These are phyloP conservation scores for Gobionotothen gibberifrons DNA, from an alignment of 2,797 vertebrate species.

Conservation along the genomic window DNA sequence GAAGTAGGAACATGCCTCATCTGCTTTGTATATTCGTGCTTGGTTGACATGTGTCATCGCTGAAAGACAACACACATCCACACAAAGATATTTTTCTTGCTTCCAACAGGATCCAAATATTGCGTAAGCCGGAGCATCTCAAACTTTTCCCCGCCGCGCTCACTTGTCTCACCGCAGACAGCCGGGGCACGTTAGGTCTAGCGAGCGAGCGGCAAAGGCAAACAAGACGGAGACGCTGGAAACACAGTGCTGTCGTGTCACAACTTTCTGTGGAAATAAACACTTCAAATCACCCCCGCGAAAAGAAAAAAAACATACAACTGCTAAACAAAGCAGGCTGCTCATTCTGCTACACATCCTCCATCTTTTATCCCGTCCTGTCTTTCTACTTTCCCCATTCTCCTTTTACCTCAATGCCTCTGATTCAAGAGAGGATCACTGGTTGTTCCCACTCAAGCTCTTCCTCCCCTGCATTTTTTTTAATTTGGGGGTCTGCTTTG, in stretches of 20 bases:
- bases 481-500: conserved; percentile 10
- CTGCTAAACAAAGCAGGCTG: conserved; percentile 42
- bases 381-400: conserved; percentile 14
- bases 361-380: not conserved
- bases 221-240: conserved; percentile 52
- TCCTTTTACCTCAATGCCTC: conserved; percentile 22
- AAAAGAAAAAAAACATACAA: conserved; percentile 33
- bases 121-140: conserved; percentile 9
- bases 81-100: not conserved
- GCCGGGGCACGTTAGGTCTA: conserved; percentile 6
- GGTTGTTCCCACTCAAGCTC: conserved; percentile 17
- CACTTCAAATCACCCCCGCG: conserved; percentile 38
- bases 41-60: not conserved
- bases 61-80: not conserved
- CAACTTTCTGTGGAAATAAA: conserved; percentile 67
- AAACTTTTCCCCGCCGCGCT: conserved; percentile 2
- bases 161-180: conserved; percentile 47
- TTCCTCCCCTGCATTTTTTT: not conserved
- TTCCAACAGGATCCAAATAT: not conserved
- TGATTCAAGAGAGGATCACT: conserved; percentile 24
- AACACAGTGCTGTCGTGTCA: conserved; percentile 56
- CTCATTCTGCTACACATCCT: not conserved
- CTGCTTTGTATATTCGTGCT: too few species aligned
- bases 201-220: conserved; percentile 38
- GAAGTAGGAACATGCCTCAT: not conserved